These are phyloP conservation scores for Hemiscyllium ocellatum DNA, from an alignment of 2,113 vertebrate species.

Conservation along the genomic window DNA sequence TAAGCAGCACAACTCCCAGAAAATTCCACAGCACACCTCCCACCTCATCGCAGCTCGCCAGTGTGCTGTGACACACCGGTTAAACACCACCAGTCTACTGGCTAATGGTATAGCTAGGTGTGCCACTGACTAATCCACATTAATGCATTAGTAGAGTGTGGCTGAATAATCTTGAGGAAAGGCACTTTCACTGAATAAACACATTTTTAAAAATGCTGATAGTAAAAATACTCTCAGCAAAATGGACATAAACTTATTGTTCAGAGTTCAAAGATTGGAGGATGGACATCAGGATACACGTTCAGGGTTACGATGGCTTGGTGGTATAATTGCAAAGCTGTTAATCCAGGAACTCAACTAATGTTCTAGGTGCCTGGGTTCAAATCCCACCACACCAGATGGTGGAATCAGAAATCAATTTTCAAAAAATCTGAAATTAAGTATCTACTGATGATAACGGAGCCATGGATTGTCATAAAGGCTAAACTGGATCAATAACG, in stretches of 20 bases:
- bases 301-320: too few relatives aligned
- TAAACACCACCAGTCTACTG: not conserved
- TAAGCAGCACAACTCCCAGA: too few relatives aligned
- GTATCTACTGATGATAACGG: too few relatives aligned
- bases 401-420: too few relatives aligned
- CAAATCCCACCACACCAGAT: too few relatives aligned
- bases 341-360: too few relatives aligned
- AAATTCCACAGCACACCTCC: too few relatives aligned
- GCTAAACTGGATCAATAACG: not conserved
- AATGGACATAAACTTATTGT: not conserved
- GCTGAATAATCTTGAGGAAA: not conserved
- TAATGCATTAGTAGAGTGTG: not conserved
- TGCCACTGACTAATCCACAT: not conserved
- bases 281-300: not conserved
- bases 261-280: not conserved
- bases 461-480: not conserved
- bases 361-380: too few relatives aligned
- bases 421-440: too few relatives aligned
- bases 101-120: not conserved
- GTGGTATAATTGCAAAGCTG: too few relatives aligned
- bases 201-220: not conserved
- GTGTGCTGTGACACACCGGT: too few relatives aligned
- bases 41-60: too few relatives aligned
- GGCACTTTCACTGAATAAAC: not conserved
- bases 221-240: not conserved